Evolutionary conservation across 2,113 vertebrate species (phyloP).

Genomic region (Brienomyrus longianalis): DNA sequence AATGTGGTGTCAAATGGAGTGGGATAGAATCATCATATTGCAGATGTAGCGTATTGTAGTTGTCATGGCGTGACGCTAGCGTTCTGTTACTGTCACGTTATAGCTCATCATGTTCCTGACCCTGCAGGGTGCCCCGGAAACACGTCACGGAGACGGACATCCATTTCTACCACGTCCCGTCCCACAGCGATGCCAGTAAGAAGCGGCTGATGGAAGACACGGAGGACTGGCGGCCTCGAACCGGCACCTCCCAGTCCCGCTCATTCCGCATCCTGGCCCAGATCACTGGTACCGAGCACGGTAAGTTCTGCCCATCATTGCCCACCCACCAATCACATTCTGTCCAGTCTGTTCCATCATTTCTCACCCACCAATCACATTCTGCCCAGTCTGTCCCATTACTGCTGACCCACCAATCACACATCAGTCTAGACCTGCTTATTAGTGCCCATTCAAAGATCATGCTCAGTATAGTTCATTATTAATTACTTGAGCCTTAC

Average conservation of each 20-base stretch:
- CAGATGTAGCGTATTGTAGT: neutral
- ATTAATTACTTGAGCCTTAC: neutral
- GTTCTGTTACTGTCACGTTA: neutral
- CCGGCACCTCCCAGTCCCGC: constrained; percentile 88
- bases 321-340: constrained; percentile 22
- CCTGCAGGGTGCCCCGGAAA: constrained; percentile 69
- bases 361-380: neutral
- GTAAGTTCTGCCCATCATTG: constrained; percentile 42
- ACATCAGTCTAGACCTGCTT: too few relatives aligned
- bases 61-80: neutral
- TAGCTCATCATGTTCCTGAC: neutral
- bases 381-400: neutral
- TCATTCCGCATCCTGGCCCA: constrained; percentile 95
- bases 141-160: constrained; percentile 83
- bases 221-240: constrained; percentile 88
- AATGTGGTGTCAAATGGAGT: neutral
- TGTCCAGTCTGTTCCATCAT: neutral
- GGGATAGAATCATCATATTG: neutral
- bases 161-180: constrained; percentile 83
- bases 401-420: neutral
- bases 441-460: neutral
- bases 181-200: constrained; percentile 86
- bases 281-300: constrained; percentile 85
- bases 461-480: neutral
- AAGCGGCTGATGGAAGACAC: constrained; percentile 90